Percentiles rank a stretch among this genome's conserved stretches.
Evolutionary conservation across 2,888 invertebrate species (phyloP).

Genomic region (Drosophila meridiana): DNA sequence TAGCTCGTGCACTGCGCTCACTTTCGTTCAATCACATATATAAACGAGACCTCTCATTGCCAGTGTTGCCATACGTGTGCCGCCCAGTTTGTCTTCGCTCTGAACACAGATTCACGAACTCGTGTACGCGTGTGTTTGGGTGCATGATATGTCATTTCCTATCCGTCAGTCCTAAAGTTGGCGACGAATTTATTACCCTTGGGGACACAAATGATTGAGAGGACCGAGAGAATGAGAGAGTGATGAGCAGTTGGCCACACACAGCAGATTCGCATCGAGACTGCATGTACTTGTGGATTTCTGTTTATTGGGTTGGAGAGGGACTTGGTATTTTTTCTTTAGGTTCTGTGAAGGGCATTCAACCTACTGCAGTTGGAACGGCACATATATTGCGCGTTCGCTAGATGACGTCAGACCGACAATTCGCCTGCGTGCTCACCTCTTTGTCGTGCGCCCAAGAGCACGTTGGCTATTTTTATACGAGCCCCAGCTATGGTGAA

Average conservation of each 20-base stretch:
- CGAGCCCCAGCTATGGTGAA: conserved; percentile 34
- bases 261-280: conserved; percentile 22
- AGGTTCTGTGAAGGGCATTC: conserved; percentile 45
- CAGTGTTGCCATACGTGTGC: conserved; percentile 56
- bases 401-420: conserved; percentile 47
- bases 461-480: conserved; percentile 48
- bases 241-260: conserved; percentile 28
- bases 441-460: conserved; percentile 11
- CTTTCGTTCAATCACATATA: conserved; percentile 32
- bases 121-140: not conserved
- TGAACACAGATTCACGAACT: conserved; percentile 8
- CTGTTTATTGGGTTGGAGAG: conserved; percentile 22
- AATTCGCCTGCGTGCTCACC: not conserved
- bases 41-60: conserved; percentile 35
- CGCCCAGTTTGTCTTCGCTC: conserved; percentile 29
- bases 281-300: conserved; percentile 30
- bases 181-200: conserved; percentile 30
- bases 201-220: conserved; percentile 13
- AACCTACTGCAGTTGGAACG: conserved; percentile 26
- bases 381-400: conserved; percentile 4
- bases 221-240: conserved; percentile 31
- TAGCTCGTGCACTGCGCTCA: conserved; percentile 29
- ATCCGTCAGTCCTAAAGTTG: conserved; percentile 23
- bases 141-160: conserved; percentile 31
- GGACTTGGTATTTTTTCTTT: conserved; percentile 21